Evolutionary conservation across 2,797 vertebrate genomes (phyloP).

Genomic region (Lepus oiostolus): DNA sequence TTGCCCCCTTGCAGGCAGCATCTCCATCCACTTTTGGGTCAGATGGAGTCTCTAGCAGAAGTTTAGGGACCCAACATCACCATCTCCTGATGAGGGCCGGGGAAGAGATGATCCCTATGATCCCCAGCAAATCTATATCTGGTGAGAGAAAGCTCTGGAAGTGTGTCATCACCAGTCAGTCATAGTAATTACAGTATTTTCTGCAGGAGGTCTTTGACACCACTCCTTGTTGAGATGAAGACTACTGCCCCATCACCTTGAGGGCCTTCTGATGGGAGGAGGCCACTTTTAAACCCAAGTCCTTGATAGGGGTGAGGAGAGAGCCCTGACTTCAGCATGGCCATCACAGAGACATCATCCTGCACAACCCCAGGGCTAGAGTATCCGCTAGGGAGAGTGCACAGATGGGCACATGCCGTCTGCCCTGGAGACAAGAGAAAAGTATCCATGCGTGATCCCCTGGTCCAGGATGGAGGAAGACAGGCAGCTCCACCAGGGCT

Average conservation of each 20-base stretch:
- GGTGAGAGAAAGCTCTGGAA: background rate
- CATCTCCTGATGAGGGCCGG: background rate
- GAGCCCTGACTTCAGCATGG: background rate
- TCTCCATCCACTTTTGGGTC: background rate
- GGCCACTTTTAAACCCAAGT: background rate
- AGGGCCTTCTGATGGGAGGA: background rate
- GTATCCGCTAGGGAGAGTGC: background rate
- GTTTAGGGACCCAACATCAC: background rate
- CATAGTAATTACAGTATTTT: background rate
- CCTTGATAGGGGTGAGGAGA: no score
- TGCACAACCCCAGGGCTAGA: background rate
- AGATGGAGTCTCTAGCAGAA: background rate
- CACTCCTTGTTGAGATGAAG: background rate
- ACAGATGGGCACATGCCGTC: background rate
- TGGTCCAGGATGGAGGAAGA: background rate
- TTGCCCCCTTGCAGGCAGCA: background rate
- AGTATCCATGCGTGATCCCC: background rate
- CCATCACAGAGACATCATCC: background rate
- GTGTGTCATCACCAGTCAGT: background rate
- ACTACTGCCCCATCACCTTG: accelerated
- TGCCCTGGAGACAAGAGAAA: background rate
- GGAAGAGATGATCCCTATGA: background rate
- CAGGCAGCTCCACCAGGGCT: background rate
- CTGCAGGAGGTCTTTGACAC: background rate
- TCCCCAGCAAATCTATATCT: background rate